Evolutionary conservation across 2,797 vertebrate genomes (phyloP).

Genomic region (Pseudochaenichthys georgianus): DNA sequence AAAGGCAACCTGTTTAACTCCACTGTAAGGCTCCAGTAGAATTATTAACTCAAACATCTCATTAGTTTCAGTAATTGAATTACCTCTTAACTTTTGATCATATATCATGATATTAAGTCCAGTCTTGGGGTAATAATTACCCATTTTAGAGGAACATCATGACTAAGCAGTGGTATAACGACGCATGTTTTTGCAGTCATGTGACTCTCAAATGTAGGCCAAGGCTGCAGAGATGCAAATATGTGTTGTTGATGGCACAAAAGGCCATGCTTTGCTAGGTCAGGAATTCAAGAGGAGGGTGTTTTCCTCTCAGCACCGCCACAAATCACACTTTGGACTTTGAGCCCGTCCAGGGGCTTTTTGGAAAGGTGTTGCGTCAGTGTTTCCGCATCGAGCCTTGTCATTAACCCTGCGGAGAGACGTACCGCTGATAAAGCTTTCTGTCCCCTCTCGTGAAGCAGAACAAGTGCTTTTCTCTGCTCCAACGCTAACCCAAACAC

Average conservation of each 20-base stretch:
- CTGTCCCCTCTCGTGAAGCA: conserved; percentile 21
- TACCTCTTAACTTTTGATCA: neutral
- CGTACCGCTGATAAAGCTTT: conserved; percentile 39
- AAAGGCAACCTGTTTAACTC: conserved; percentile 32
- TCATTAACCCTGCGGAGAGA: conserved; percentile 47
- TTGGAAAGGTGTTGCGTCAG: conserved; percentile 31
- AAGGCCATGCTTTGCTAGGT: conserved; percentile 31
- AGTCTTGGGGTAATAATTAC: neutral
- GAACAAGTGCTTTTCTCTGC: conserved; percentile 41
- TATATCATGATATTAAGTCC: neutral
- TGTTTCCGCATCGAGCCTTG: conserved; percentile 50
- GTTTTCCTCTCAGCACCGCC: conserved; percentile 22
- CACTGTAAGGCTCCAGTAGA: conserved; percentile 8
- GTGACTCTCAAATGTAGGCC: conserved; percentile 28
- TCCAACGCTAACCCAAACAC: conserved; percentile 28
- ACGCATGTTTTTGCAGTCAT: conserved; percentile 26
- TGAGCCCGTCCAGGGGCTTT: conserved; percentile 13
- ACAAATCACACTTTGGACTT: conserved; percentile 57
- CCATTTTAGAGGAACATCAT: neutral
- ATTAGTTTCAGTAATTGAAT: conserved; percentile 17
- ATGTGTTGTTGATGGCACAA: conserved; percentile 21
- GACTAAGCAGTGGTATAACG: neutral
- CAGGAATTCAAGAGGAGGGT: conserved; percentile 24
- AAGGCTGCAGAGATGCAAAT: conserved; percentile 1
- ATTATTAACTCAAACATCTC: conserved; percentile 38